Evolutionary conservation across 2,113 vertebrate species (phyloP).

Genomic region (Phoxinus phoxinus): DNA sequence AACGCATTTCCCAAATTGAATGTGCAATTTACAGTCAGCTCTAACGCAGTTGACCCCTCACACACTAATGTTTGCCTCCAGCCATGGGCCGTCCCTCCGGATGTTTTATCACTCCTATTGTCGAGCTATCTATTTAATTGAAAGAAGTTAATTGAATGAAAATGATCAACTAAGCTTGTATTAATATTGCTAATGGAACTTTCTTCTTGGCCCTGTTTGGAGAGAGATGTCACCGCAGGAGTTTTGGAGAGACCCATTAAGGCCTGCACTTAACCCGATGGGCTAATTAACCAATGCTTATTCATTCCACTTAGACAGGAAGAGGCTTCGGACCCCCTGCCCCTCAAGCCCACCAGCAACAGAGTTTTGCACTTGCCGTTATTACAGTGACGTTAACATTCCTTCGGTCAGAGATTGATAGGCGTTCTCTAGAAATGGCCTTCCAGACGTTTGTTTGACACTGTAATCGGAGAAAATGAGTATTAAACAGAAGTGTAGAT

Average conservation of each 20-base stretch:
- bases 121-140: slow-evolving; percentile 99
- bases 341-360: slow-evolving; percentile 74
- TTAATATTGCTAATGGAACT: slow-evolving; percentile 99
- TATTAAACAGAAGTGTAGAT: slow-evolving; percentile 16
- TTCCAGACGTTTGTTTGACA: background rate
- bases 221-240: slow-evolving; percentile 93
- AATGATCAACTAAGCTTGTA: slow-evolving; percentile 99
- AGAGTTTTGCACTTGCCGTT: slow-evolving; percentile 92
- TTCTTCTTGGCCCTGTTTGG: slow-evolving; percentile 98
- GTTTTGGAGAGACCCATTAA: slow-evolving; percentile 99
- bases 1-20: slow-evolving; percentile 99
- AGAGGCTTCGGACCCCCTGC: slow-evolving; percentile 72
- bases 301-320: slow-evolving; percentile 88
- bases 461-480: background rate
- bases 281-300: slow-evolving; percentile 99
- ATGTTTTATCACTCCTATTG: slow-evolving; percentile 99
- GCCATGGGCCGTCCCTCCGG: slow-evolving; percentile 92
- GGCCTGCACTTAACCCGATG: slow-evolving; percentile 99
- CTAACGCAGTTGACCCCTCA: slow-evolving; percentile 89
- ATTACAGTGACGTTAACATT: slow-evolving; percentile 64
- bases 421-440: slow-evolving; percentile 66
- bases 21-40: slow-evolving; percentile 95
- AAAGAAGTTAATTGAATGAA: slow-evolving; percentile 99
- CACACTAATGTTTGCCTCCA: slow-evolving; percentile 93
- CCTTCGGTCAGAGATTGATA: slow-evolving; percentile 70